Base-by-base conservation (phyloP, 1,140 invertebrate species). In the Cherax quadricarinatus region DNA sequence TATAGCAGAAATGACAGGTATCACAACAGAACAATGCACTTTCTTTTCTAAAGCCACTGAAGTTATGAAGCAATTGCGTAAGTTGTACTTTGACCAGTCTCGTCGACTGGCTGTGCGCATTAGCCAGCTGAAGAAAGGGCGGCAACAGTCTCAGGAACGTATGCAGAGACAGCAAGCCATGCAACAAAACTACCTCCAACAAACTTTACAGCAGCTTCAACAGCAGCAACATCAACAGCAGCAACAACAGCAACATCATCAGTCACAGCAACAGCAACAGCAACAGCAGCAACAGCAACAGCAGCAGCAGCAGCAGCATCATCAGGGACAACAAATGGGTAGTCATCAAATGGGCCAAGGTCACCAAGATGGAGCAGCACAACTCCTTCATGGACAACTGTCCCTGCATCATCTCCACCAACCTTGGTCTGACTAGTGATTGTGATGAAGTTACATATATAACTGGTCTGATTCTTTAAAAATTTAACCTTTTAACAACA, bases 341-440 rank as follows among this genome's bases (percentile, higher is more conserved):
- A 83, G 78, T 73, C 85, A 91, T 41, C 93, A 93, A 51, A 89
- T 92, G 88, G 78, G 73, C 49, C 91, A 89, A 78, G 75, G 81
- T 82, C 81, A 87, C n/a, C 89, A 90, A 80, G 92, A 82, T 66
- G 85, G 70, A 73, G 88, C 88, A 85, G 88, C 92, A 82, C 84
- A 79, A 41, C 86, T 91, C 41, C 66, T 93, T 57, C 92, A 93
- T 80, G 88, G 87, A 70, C 92, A 93, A 24, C 88, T 94, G 73
- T 94, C 93, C n/a, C 89, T 94, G 49, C 93, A 94, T 85, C 92
- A 93, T 66, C 93, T 94, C 16, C 93, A 94, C 89, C 93, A 94
- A 78, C 93, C 93, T 41, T 94, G 93, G 93, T 94, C 93, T 41
- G 93, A 94, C 92, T 94, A 93, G 86, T 86, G 62, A 53, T 86